Conservation (phyloP, 1,140 invertebrate species). For the Pseudomyrmex gracilis region DNA sequence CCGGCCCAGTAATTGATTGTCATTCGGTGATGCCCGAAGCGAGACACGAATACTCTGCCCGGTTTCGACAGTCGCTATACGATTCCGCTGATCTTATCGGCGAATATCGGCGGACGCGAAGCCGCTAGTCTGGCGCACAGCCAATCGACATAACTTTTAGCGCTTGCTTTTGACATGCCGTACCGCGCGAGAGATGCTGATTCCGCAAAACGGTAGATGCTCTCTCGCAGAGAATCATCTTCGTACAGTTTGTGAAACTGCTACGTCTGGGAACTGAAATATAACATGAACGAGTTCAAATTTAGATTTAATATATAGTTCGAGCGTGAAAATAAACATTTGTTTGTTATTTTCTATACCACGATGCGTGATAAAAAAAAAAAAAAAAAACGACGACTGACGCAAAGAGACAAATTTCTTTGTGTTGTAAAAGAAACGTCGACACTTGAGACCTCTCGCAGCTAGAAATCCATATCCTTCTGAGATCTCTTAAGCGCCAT, state of each 20-base stretch:
- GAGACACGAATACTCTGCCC: slow-evolving; percentile 38
- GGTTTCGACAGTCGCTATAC: slow-evolving; percentile 12
- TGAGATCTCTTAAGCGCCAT: slow-evolving; percentile 21
- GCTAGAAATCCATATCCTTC: not conserved
- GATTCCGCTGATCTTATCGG: slow-evolving; percentile 63
- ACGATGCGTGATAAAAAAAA: not conserved
- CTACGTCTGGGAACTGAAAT: not conserved
- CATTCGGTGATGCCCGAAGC: not conserved
- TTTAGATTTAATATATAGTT: not conserved
- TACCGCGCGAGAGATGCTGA: slow-evolving; percentile 26
- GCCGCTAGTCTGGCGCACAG: slow-evolving; percentile 37
- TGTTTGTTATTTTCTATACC: slow-evolving; percentile 1
- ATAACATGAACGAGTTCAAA: not conserved
- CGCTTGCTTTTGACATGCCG: slow-evolving; percentile 36
- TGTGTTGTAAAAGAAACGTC: not conserved
- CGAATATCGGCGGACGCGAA: slow-evolving; percentile 34
- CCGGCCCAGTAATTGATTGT: slow-evolving; percentile 48
- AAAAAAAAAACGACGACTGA: not conserved
- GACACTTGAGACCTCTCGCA: not conserved
- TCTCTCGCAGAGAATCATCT: too few relatives aligned
- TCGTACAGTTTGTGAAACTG: not conserved
- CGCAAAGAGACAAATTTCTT: not conserved
- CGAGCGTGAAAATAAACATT: not conserved
- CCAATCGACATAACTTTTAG: slow-evolving; percentile 57
- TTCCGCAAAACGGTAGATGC: slow-evolving; percentile 25